phyloP scores from a whole-genome alignment of 1,140 invertebrate genomes.

The Diploscapter pachys region DNA sequence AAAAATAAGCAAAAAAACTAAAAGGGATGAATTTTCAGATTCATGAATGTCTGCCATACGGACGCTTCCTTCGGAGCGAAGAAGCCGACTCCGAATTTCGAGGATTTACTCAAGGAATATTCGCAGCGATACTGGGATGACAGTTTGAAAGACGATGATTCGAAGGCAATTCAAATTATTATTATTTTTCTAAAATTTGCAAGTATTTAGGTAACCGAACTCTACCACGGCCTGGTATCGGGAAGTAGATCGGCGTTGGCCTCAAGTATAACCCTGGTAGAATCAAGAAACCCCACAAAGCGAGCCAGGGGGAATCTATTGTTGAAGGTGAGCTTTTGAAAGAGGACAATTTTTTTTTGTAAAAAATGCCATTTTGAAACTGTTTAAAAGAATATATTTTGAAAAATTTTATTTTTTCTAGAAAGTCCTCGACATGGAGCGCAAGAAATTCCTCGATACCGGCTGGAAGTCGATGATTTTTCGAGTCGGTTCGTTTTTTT shows the following conservation, averaged over 20 bases:
- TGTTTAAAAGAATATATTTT: too few species aligned
- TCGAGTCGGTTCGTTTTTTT: conserved; percentile 61
- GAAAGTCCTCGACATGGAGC: conserved; percentile 59
- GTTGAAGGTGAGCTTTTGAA: conserved; percentile 45
- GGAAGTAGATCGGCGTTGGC: conserved; percentile 62
- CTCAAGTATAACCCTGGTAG: conserved; percentile 65
- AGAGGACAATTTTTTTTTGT: too few species aligned
- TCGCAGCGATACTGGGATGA: conserved; percentile 38
- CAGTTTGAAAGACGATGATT: conserved; percentile 38
- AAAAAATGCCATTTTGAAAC: too few species aligned
- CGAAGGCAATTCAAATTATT: conserved; percentile 9
- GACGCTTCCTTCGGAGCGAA: conserved; percentile 5
- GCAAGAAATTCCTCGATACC: conserved; percentile 46
- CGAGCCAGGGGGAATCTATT: conserved; percentile 61
- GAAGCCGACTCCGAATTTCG: conserved; percentile 18
- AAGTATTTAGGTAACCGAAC: conserved; percentile 18
- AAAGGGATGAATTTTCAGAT: too few species aligned
- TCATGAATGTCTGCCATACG: too few species aligned
- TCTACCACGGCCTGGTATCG: conserved; percentile 49
- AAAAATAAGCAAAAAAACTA: too few species aligned
- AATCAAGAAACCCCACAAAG: conserved; percentile 63
- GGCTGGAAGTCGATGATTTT: conserved; percentile 59
- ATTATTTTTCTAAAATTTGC: not conserved
- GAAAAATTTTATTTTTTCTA: conserved; percentile 19
- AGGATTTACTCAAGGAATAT: conserved; percentile 29